Evolutionary conservation across 1,140 invertebrate genomes (phyloP).

Genomic region (Dufourea novaeangliae): DNA sequence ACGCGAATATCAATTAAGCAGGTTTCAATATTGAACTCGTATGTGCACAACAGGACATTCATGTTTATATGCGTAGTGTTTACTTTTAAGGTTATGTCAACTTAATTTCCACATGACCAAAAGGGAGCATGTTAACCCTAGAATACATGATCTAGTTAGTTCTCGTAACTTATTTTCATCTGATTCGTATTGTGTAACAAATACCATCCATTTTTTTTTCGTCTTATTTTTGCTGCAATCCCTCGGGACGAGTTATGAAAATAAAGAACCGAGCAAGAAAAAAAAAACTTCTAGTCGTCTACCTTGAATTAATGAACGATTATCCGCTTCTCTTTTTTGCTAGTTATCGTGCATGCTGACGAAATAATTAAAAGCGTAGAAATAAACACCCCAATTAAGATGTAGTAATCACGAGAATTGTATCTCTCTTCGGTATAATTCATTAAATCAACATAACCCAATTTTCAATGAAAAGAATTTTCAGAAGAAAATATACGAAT

Average conservation of each 20-base stretch:
- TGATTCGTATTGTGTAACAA: too few species aligned
- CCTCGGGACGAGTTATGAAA: background rate
- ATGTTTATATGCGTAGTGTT: background rate
- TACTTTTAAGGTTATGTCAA: background rate
- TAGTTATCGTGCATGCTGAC: background rate
- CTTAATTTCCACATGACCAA: too few species aligned
- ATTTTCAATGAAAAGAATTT: background rate
- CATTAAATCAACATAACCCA: background rate
- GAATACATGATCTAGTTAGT: background rate
- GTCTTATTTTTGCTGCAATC: background rate
- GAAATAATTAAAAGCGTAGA: background rate
- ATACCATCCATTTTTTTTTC: too few species aligned
- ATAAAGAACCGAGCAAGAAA: conserved; percentile 2
- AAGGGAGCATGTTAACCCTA: background rate
- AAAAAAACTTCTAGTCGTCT: background rate
- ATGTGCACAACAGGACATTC: background rate
- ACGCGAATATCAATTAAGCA: conserved; percentile 12
- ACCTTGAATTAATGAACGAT: conserved; percentile 2
- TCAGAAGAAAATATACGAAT: background rate
- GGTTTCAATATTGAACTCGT: background rate
- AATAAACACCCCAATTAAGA: background rate
- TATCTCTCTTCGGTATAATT: background rate
- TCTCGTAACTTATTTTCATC: too few species aligned
- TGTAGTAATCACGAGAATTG: background rate
- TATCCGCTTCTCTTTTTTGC: background rate